These are phyloP conservation scores for Nebria salina DNA, from an alignment of 2,888 invertebrate species.

Conservation along the genomic window DNA sequence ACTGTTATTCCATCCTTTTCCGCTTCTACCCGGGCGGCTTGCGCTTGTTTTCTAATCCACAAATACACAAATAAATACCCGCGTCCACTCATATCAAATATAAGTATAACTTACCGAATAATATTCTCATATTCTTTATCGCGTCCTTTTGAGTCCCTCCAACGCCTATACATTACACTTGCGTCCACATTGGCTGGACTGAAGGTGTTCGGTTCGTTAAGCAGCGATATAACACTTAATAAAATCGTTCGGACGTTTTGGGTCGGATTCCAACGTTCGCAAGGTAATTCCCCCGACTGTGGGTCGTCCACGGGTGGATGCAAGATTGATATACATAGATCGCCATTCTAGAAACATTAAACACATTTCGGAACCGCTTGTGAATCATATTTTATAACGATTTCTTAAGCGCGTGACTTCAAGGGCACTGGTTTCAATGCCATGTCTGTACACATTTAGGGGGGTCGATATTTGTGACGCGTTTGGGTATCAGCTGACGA, in stretches of 20 bases:
- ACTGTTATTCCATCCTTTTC: conserved; percentile 97
- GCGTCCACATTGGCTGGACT: conserved; percentile 99
- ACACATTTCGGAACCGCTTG: no score
- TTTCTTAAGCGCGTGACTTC: background rate
- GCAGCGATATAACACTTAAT: conserved; percentile 95
- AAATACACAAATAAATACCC: conserved; percentile 41
- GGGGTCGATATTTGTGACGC: background rate
- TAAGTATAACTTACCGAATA: conserved; percentile 75
- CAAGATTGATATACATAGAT: conserved; percentile 98
- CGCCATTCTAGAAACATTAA: conserved; percentile 83
- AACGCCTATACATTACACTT: conserved; percentile 98
- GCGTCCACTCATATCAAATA: no score
- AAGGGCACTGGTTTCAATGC: background rate
- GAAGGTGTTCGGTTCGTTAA: conserved; percentile 99
- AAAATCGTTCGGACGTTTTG: conserved; percentile 99
- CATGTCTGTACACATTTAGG: background rate
- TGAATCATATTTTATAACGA: conserved; percentile 12
- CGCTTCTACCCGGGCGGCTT: conserved; percentile 93
- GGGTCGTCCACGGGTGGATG: conserved; percentile 99
- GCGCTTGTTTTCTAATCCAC: conserved; percentile 88
- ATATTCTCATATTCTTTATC: conserved; percentile 99
- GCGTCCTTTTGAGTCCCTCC: conserved; percentile 97
- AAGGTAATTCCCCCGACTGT: conserved; percentile 97
- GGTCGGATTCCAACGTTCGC: conserved; percentile 99
- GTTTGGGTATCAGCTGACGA: background rate